Evolutionary conservation across 2,797 vertebrate genomes (phyloP), one percentile per base, ranked within the genome.

Genomic region (Pelobates cultripes): DNA sequence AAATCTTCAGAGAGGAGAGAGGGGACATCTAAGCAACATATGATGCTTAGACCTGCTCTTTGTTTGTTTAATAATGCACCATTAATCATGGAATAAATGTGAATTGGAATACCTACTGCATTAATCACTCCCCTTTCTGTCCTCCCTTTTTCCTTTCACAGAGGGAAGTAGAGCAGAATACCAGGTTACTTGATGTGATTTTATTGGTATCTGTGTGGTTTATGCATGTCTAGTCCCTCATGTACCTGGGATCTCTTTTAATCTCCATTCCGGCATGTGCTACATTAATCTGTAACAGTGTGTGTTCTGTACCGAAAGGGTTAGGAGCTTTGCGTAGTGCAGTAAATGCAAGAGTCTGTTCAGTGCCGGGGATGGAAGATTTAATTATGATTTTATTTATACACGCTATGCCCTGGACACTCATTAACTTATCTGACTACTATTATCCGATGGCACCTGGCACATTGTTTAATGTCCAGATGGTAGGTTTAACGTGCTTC

Each of bases 151-250:
- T 2, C 84, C 84, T 89, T 93, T 91, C 72, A 68, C 96, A 99
- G 96, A 97, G 88, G 93, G 84, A 92, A 92, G 93, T 89, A 94
- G 88, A 94, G 95, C 94, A 93, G 93, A 95, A 88, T 86, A 93
- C 89, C 96, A 99, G 97, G 97, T 99, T 94, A 93, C 89, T 90
- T 77, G 44, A 86, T 88, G 86, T 74, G 4, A 14, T 6, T 28
- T 17, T 10, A n/a, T 40, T 40, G n/a, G 17, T 51, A 43, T 42
- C 15, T 7, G 5, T 47, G 15, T 71, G 70, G 44, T 43, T 71
- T n/a, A 7, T 47, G 15, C 9, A n/a, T 2, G 47, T 45, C 43
- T n/a, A 6, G 13, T 17, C 47, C 47, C 5, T 10, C 47, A 51
- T 51, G 47, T 51, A 5, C 47, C 47, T 51, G 47, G 47, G 5